Conservation (phyloP, 2,797 vertebrate genomes). For the Schizothorax lantsangensis region DNA sequence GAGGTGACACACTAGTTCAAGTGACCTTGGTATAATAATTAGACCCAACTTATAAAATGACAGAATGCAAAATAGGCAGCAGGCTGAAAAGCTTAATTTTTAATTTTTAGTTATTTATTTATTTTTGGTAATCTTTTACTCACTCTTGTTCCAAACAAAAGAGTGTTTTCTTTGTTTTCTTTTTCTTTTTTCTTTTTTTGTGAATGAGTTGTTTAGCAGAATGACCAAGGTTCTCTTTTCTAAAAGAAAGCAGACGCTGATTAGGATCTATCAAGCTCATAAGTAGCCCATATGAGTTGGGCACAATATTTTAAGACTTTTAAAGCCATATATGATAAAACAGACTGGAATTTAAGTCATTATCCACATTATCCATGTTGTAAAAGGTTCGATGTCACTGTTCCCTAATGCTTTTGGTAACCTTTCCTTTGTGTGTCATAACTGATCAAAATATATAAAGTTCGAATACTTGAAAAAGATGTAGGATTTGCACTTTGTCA, state of each 20-base stretch:
- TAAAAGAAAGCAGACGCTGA: neutral
- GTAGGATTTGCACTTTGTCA: too few relatives aligned
- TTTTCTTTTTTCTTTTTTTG: too few relatives aligned
- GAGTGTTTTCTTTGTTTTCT: neutral
- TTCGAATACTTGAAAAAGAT: neutral
- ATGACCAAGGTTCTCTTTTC: neutral
- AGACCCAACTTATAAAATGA: neutral
- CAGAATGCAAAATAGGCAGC: conserved; percentile 18
- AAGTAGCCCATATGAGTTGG: neutral
- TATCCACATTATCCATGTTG: too few relatives aligned
- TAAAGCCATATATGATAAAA: neutral
- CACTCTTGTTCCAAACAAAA: neutral
- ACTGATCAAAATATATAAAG: neutral
- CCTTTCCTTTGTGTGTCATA: neutral
- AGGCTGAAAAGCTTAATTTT: neutral
- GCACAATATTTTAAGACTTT: neutral
- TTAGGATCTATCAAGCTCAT: neutral
- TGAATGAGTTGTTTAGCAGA: neutral
- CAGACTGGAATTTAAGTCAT: neutral
- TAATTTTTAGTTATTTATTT: neutral
- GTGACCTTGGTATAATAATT: conserved; percentile 18
- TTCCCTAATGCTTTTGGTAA: neutral
- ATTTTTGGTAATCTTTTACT: neutral
- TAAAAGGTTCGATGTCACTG: too few relatives aligned
- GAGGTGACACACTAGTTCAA: conserved; percentile 12